Percentiles rank a stretch among this genome's conserved stretches.
phyloP scores from a whole-genome alignment of 92 coral and sea anemone genomes.

The Anthopleura xanthogrammica region DNA sequence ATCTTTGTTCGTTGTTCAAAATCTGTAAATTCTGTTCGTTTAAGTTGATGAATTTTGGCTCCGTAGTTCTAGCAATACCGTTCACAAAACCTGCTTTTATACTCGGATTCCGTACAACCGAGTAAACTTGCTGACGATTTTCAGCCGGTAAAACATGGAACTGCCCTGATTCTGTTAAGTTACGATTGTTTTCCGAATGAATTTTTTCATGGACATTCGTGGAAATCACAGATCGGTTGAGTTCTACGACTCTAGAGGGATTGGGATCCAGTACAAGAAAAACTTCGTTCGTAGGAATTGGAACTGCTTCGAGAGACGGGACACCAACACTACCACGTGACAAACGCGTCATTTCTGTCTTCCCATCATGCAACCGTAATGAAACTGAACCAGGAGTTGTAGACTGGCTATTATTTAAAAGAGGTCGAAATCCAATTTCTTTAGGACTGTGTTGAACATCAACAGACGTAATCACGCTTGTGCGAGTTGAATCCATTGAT shows the following conservation, averaged over 20 bases:
- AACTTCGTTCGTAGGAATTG: conserved; percentile 1
- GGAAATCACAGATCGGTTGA: background rate
- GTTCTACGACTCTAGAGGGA: background rate
- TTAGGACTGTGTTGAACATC: background rate
- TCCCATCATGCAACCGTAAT: conserved; percentile 15
- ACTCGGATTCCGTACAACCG: conserved; percentile 3
- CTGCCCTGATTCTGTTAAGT: background rate
- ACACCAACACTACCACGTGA: background rate
- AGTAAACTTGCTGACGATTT: background rate
- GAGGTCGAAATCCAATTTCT: background rate
- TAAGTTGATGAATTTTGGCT: background rate
- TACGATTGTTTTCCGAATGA: background rate
- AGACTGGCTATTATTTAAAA: background rate
- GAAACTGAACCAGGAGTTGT: conserved; percentile 16
- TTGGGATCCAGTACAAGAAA: conserved; percentile 6
- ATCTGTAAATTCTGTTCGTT: background rate
- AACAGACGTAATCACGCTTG: background rate
- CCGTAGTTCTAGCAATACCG: background rate
- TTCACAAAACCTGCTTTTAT: background rate
- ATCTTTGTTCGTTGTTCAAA: background rate
- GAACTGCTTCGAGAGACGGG: background rate
- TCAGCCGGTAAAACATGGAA: background rate
- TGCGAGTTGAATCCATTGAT: background rate
- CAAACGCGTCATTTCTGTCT: background rate
- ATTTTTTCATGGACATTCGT: background rate